A percentile compares a stretch with the other conserved stretches of the same genome.
Conservation (phyloP, 2,797 vertebrate species). For the Danionella dracula region DNA sequence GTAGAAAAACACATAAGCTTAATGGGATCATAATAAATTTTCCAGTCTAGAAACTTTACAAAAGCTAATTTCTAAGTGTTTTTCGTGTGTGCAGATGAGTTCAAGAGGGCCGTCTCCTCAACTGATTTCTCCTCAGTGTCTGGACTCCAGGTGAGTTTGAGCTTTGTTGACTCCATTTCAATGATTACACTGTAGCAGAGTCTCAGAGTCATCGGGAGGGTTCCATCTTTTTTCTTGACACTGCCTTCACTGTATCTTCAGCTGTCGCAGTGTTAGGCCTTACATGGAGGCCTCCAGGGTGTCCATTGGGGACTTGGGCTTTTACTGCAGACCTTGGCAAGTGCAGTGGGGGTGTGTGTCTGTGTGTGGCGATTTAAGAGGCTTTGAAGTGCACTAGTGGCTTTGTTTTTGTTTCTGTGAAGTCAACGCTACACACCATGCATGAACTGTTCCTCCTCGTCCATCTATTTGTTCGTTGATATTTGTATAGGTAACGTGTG, state of each 20-base stretch:
- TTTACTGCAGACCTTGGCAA: constrained; percentile 65
- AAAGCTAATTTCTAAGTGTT: not conserved
- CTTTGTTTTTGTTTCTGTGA: not conserved
- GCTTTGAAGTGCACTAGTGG: not conserved
- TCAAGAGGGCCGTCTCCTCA: constrained; percentile 73
- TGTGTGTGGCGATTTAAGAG: not conserved
- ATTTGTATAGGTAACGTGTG: too few species aligned
- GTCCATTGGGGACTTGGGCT: constrained; percentile 50
- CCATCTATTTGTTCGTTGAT: too few species aligned
- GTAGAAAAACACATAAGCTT: too few species aligned
- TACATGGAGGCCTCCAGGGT: constrained; percentile 56
- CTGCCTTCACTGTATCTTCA: not conserved
- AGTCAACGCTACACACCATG: too few species aligned
- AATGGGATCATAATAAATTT: too few species aligned
- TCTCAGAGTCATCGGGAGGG: not conserved
- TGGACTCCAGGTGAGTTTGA: constrained; percentile 77
- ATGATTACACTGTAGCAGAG: not conserved
- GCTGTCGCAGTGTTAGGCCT: constrained; percentile 53
- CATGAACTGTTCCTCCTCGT: too few species aligned
- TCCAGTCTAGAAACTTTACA: not conserved
- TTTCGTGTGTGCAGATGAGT: constrained; percentile 62
- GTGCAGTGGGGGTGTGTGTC: constrained; percentile 17
- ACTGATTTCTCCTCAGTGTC: constrained; percentile 61
- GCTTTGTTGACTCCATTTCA: not conserved
- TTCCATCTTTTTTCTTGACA: not conserved